phyloP scores from a whole-genome alignment of 23 tunicate genomes.

The Clavelina lepadiformis region DNA sequence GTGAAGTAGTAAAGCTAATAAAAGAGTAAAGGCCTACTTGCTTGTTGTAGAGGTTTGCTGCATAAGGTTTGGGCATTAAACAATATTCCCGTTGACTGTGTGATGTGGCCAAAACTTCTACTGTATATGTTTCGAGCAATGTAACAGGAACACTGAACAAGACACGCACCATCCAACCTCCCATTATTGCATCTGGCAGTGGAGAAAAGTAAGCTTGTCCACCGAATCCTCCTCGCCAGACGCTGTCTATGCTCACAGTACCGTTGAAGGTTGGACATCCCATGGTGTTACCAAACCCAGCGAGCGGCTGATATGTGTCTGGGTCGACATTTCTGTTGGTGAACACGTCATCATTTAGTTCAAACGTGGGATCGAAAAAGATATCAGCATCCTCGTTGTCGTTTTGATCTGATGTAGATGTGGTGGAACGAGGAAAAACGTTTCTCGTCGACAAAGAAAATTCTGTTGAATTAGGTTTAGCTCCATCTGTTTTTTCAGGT shows the following conservation, averaged over 20 bases:
- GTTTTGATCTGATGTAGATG: too few species aligned
- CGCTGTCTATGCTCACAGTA: constrained; percentile 21
- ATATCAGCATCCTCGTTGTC: too few species aligned
- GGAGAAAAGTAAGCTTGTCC: constrained; percentile 27
- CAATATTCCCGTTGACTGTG: not conserved
- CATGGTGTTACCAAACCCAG: constrained; percentile 9
- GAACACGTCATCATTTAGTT: too few species aligned
- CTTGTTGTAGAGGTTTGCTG: not conserved
- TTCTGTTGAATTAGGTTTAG: too few species aligned
- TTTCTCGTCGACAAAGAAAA: too few species aligned
- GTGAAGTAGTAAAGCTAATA: too few species aligned
- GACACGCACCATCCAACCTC: constrained; percentile 14
- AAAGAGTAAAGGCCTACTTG: too few species aligned
- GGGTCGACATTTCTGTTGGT: too few species aligned
- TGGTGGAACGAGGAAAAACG: too few species aligned
- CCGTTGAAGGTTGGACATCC: constrained; percentile 54
- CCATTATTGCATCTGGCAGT: constrained; percentile 1
- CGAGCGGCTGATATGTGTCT: not conserved
- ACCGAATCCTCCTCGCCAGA: constrained; percentile 58
- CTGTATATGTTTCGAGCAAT: not conserved
- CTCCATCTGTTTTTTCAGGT: too few species aligned
- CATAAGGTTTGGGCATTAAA: constrained; percentile 7
- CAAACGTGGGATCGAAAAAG: too few species aligned
- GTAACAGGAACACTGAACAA: not conserved
- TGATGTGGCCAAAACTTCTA: constrained; percentile 1